Base-by-base conservation (phyloP, 2,888 invertebrate genomes). In the Tetranychus piercei region DNA sequence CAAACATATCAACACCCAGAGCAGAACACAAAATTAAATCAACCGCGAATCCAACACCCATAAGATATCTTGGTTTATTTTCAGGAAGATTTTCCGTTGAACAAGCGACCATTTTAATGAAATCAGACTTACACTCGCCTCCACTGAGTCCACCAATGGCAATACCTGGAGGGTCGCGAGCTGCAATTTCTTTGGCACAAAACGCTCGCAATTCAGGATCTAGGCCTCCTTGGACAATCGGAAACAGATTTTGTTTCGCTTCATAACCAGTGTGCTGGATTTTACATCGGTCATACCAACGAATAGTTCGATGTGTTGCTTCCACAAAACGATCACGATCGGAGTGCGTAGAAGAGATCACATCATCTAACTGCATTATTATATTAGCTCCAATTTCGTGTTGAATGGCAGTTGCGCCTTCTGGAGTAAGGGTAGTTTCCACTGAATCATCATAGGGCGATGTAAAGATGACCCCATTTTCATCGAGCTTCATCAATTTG, bases 321-420 rank as follows among this genome's bases (percentile, higher is more conserved):
- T 92, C 92, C 82, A 91, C 89, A 55, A 96, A 89, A 43, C 77
- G 71, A 9, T 43, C 22, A 9, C 73, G 43, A n/a, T 77, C 76
- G 22, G 64, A 44, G 55, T 76, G 88, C 69, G 88, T 88, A 76
- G 92, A 92, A 76, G 92, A 92, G 0, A 99, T 92, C 18, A 99
- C 99, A 86, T 99, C 97, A 85, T 99, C 99, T 77, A 99, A 83
- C 82, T 99, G 99, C 99, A 99, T 99, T 79, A 96, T 92, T 69
- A 99, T 97, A 82, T 99, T 97, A 74, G 94, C 96, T 0, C 76
- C 76, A 6, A 76, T 73, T 74, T 75, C 69, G 69, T 76, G 76
- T 45, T 97, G 96, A 80, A 99, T 95, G 82, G 92, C 88, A 79
- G 94, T 94, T 1, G 95, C 95, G 82, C 91, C 90, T 84, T 99